Base-by-base conservation (phyloP, 2,888 invertebrate genomes). In the Caenorhabditis afra region DNA sequence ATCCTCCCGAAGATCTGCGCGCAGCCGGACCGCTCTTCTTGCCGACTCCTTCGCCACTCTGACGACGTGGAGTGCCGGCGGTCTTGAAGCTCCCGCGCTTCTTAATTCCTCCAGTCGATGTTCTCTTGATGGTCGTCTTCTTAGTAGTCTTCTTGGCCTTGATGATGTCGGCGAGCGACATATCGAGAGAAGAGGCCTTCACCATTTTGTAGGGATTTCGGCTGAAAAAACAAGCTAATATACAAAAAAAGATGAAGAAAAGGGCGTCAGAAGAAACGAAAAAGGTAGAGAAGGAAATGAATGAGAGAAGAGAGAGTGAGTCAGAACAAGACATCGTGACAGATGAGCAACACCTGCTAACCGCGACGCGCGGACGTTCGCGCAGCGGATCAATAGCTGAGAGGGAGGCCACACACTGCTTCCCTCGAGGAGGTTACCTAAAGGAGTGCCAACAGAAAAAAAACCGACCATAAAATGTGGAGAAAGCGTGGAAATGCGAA, bases 151-250 rank as follows among this genome's bases (percentile, higher is more conserved):
- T 68, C 18, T 53, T 58, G 45, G 20, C 49, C 23, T 57, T 65
- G 20, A 73, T 73, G 45, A 73, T 73, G 23, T 73, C 73, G 44
- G 64, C 50, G n/a, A 73, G 58, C 1, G 73, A 44, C 57, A 73
- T 57, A 41, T 73, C 73, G 47, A 73, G 35, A 18, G 73, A 39
- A 44, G 50, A 58, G 16, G 64, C 73, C 23, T 73, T 73, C 37
- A 73, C 73, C 73, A 73, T 73, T 53, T 35, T 53, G 53, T 53
- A 11, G 3, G n/a, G 16, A 14, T 55, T 55, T 23, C 14, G 37
- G 66, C 66, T 66, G 55, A 14, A 66, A 66, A 23, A 18, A 20
- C 18, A 50, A n/a, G n/a, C n/a, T n/a, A n/a, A n/a, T n/a, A n/a
- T n/a, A n/a, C 29, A 29, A 29, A 3, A 29, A 29, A 29, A 5